Percentiles rank a stretch among this genome's conserved stretches.
These are phyloP conservation scores for Cataglyphis altisquamis DNA, from an alignment of 2,888 invertebrate genomes.

Conservation along the genomic window DNA sequence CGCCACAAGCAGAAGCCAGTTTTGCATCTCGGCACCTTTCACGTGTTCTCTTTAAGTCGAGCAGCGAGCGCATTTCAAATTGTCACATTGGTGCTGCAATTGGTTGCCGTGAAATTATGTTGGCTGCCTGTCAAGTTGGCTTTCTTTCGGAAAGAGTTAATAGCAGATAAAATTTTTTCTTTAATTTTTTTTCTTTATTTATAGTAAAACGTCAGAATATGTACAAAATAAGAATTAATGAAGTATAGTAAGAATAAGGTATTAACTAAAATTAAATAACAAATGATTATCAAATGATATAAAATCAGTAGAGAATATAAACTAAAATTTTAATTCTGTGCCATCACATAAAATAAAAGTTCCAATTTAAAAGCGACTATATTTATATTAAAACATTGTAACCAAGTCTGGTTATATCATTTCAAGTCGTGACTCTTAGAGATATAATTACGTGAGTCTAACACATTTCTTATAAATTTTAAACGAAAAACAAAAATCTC, in stretches of 20 bases:
- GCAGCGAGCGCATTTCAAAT: constrained; percentile 25
- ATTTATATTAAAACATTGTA: neutral
- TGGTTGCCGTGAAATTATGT: constrained; percentile 3
- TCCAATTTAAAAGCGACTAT: neutral
- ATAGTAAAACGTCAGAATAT: neutral
- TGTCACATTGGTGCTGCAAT: constrained; percentile 16
- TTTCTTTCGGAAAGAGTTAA: constrained; percentile 24
- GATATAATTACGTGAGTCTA: constrained; percentile 12
- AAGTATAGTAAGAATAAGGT: neutral
- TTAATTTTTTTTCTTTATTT: neutral
- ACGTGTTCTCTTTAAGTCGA: constrained; percentile 36
- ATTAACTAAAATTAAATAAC: neutral
- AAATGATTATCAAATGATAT: neutral
- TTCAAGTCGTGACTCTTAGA: neutral
- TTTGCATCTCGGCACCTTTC: constrained; percentile 42
- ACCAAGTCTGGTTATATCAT: neutral
- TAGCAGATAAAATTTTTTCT: neutral
- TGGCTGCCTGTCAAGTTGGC: neutral
- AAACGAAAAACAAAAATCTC: constrained; percentile 12
- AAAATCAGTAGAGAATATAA: neutral
- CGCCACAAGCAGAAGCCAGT: constrained; percentile 48
- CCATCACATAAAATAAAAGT: neutral
- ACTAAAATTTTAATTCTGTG: neutral
- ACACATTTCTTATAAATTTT: constrained; percentile 26
- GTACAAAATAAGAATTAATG: neutral